Evolutionary conservation across 2,797 vertebrate species (phyloP), one percentile per base, ranked within the genome.

Genomic region (Characodon lateralis): DNA sequence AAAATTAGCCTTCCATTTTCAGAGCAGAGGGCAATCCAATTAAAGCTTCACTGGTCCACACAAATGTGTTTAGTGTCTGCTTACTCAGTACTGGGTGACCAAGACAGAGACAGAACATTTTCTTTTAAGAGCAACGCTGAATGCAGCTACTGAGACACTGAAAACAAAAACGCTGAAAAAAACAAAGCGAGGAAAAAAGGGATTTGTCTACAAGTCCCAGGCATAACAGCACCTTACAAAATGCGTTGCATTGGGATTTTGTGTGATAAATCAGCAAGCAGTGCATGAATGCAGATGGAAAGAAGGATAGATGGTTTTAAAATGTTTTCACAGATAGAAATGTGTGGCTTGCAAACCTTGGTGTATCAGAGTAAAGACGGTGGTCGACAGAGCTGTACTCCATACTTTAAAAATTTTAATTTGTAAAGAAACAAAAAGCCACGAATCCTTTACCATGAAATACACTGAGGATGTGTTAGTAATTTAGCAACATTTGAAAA

Each of bases 51-150:
- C 81, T 85, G 83, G 89, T 90, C 80, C 72, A 81, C 82, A 80
- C 90, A 91, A 89, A 93, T 90, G 89, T 93, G 89, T 93, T 93
- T 87, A 92, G 93, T 91, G 89, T 91, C 90, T 89, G 85, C 86
- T 92, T 89, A 83, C 73, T 71, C 43, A 16, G 76, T 26, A 1
- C 75, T 78, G 87, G 85, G 88, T 84, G 91, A 89, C 76, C 83
- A 26, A 46, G 31, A 63, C 73, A 74, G 24, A 84, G 74, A 77
- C 50, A 14, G 83, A 75, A 84, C 46, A 82, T 50, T 18, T 35
- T 78, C 41, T 31, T 73, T 43, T 31, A 43, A 87, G 82, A 65
- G 76, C 50, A 56, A 83, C 14, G 70, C 56, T 83, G 76, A 71
- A 51, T 24, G 13, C 24, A 28, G 75, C 43, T 28, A 76, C 35